Base-by-base conservation (phyloP, 2,797 vertebrate species). In the Champsocephalus esox region DNA sequence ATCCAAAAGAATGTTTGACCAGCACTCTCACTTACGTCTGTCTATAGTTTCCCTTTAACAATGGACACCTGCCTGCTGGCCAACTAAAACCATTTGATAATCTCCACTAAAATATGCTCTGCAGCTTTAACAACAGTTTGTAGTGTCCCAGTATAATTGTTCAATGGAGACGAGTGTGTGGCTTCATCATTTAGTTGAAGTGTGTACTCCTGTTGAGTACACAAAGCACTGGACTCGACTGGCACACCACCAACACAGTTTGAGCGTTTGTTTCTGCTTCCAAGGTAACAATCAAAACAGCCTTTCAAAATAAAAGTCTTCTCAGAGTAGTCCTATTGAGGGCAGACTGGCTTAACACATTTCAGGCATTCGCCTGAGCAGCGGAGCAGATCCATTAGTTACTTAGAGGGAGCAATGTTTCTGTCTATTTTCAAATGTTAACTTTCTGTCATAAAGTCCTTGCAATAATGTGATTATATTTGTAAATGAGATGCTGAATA, bases 241-340 rank as follows among this genome's bases (percentile, higher is more conserved):
- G 83, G 83, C 70, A 58, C 70, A 11, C 57, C 69, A 77, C 76
- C 78, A 68, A 38, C 51, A 46, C 56, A 71, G 72, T 61, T 58
- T n/a, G 64, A 80, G 51, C 17, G 12, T 87, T 82, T 88, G 79
- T 77, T 54, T 79, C 45, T 52, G 86, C 84, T 61, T 83, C 80
- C 82, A 89, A 75, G 81, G 85, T 86, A 72, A 83, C 82, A 66
- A 79, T 87, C 84, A 79, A 81, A 91, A 87, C 75, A 89, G 67
- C 71, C 66, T 78, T 76, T 91, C 73, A 77, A 55, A 80, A 87
- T 86, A 81, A 80, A 83, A 81, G 59, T 60, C 46, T 51, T 52
- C 51, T 69, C 52, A 73, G 44, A 70, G 19, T 81, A 50, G 75
- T 68, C 38, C 46, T 45, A 63, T 79, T 80, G 60, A 72, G 59